phyloP scores from a whole-genome alignment of 1,140 invertebrate genomes.

The Rhyacophila brunnea region DNA sequence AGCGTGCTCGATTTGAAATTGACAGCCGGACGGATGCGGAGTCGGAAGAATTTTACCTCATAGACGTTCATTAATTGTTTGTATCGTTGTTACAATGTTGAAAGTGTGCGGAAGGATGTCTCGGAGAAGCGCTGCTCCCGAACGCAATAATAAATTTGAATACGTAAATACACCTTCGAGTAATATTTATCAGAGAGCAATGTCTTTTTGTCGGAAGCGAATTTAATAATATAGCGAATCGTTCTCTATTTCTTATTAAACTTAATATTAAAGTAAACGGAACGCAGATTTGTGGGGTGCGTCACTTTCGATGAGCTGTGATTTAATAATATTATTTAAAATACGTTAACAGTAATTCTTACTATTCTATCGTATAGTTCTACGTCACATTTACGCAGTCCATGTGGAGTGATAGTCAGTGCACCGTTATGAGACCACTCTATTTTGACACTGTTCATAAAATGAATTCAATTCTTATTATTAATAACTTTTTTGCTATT shows the following conservation, averaged over 20 bases:
- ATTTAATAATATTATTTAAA: no score
- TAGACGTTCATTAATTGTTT: conserved; percentile 19
- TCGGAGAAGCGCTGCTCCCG: conserved; percentile 3
- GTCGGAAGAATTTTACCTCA: conserved; percentile 24
- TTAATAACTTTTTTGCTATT: no score
- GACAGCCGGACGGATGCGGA: background rate
- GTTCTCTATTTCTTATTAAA: conserved; percentile 6
- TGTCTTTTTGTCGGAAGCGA: background rate
- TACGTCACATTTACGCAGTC: no score
- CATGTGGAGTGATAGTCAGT: no score
- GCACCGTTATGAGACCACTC: no score
- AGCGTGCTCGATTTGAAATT: conserved; percentile 1
- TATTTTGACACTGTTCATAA: no score
- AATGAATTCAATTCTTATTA: no score
- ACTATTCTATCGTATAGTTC: no score
- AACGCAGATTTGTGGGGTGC: conserved; percentile 17
- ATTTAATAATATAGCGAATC: background rate
- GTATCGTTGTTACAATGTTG: conserved; percentile 25
- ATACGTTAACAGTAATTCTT: no score
- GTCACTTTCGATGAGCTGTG: conserved; percentile 27
- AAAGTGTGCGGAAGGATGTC: conserved; percentile 15
- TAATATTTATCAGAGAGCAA: background rate
- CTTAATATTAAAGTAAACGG: conserved; percentile 1
- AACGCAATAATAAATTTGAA: conserved; percentile 31
- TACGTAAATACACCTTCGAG: conserved; percentile 22